Conservation (phyloP, 2,797 vertebrate species). For the Bryconaethiops microstoma region DNA sequence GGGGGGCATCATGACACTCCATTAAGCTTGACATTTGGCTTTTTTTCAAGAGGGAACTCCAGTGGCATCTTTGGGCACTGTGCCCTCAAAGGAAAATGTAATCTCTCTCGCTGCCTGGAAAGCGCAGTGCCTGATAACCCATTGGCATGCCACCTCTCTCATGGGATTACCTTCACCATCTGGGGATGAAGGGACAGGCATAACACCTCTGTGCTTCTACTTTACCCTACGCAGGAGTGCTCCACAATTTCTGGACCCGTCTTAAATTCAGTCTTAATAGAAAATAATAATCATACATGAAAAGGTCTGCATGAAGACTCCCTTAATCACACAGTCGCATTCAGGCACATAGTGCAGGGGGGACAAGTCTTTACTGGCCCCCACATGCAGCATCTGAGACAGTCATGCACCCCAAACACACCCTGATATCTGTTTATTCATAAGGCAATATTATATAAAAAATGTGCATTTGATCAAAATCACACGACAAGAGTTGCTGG, state of each 20-base stretch:
- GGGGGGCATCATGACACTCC: constrained; percentile 46
- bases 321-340: too few relatives aligned
- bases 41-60: constrained; percentile 68
- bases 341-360: too few relatives aligned
- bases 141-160: constrained; percentile 4
- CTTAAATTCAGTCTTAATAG: neutral
- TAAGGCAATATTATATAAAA: too few relatives aligned
- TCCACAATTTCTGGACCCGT: neutral
- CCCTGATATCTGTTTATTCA: too few relatives aligned
- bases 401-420: too few relatives aligned
- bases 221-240: neutral
- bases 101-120: constrained; percentile 21
- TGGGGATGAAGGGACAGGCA: neutral
- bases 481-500: too few relatives aligned
- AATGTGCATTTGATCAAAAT: too few relatives aligned
- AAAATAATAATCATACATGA: neutral
- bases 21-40: constrained; percentile 59
- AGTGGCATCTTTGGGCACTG: constrained; percentile 54
- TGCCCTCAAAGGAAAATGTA: constrained; percentile 52
- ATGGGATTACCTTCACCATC: constrained; percentile 1
- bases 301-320: neutral
- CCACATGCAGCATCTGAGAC: too few relatives aligned
- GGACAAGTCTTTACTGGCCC: too few relatives aligned
- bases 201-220: neutral
- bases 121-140: constrained; percentile 14